These are phyloP conservation scores for Thalpophila matura DNA, from an alignment of 2,888 invertebrate species.

Conservation along the genomic window DNA sequence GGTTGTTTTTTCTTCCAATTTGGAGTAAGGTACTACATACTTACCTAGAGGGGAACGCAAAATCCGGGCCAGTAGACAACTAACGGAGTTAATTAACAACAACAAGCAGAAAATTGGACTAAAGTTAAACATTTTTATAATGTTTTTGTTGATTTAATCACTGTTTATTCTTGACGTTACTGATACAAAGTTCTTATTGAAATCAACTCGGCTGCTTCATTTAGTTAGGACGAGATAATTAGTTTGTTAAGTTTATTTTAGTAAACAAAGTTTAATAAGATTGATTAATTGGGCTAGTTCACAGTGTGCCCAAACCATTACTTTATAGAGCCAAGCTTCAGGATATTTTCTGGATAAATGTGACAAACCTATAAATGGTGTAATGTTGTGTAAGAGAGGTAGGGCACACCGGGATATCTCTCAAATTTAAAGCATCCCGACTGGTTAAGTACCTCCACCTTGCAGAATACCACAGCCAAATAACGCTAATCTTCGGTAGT, in stretches of 20 bases:
- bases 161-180: conserved; percentile 33
- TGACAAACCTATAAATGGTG: too few species aligned
- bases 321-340: neutral
- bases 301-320: conserved; percentile 26
- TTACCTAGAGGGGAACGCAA: conserved; percentile 30
- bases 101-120: conserved; percentile 49
- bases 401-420: too few species aligned
- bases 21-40: conserved; percentile 27
- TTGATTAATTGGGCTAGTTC: conserved; percentile 26
- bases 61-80: conserved; percentile 18
- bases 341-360: neutral
- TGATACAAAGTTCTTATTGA: conserved; percentile 35
- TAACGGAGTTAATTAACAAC: conserved; percentile 48
- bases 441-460: too few species aligned
- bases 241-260: conserved; percentile 54
- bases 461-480: too few species aligned
- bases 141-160: conserved; percentile 39
- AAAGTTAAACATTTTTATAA: conserved; percentile 46
- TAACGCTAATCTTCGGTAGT: too few species aligned
- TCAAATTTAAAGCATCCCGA: too few species aligned
- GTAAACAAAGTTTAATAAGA: conserved; percentile 61
- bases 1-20: conserved; percentile 38
- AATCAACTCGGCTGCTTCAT: conserved; percentile 54
- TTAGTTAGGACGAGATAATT: conserved; percentile 52
- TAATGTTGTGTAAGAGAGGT: too few species aligned